A percentile compares a stretch with the other conserved stretches of the same genome.
Conservation (phyloP, 2,888 invertebrate genomes). For the Pelosia muscerda region DNA sequence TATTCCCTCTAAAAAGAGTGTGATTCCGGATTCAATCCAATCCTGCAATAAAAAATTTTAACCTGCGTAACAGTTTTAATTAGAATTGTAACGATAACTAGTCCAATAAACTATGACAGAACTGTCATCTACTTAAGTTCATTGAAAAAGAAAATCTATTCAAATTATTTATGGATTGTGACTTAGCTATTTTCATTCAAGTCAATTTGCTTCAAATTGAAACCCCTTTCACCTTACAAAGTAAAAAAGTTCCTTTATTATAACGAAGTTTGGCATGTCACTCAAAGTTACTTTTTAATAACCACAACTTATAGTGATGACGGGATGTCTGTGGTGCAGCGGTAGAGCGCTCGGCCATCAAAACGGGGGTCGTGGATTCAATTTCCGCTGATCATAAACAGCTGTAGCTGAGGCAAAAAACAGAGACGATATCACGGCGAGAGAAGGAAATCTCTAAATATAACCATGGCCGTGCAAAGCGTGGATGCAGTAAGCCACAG, state of each 20-base stretch:
- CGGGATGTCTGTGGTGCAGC: too few relatives aligned
- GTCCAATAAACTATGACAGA: neutral
- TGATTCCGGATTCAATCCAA: neutral
- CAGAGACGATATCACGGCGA: too few relatives aligned
- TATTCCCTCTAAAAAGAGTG: neutral
- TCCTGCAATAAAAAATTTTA: neutral
- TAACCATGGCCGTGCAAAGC: too few relatives aligned
- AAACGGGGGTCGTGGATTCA: too few relatives aligned
- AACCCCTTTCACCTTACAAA: neutral
- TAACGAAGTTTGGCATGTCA: neutral
- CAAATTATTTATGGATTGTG: neutral
- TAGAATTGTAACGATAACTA: neutral
- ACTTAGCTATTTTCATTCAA: neutral
- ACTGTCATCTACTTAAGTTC: neutral
- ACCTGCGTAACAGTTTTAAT: too few relatives aligned
- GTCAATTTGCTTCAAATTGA: slow-evolving; percentile 5
- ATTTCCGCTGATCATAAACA: too few relatives aligned
- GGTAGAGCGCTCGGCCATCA: too few relatives aligned
- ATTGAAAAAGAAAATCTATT: neutral
- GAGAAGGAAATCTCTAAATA: too few relatives aligned
- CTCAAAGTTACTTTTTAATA: neutral
- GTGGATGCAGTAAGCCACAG: too few relatives aligned
- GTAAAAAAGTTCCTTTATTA: neutral
- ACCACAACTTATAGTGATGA: neutral
- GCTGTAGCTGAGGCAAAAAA: too few relatives aligned